Percentiles rank a stretch among this genome's conserved stretches.
Evolutionary conservation across 2,797 vertebrate species (phyloP).

Genomic region (Botia kubotai): DNA sequence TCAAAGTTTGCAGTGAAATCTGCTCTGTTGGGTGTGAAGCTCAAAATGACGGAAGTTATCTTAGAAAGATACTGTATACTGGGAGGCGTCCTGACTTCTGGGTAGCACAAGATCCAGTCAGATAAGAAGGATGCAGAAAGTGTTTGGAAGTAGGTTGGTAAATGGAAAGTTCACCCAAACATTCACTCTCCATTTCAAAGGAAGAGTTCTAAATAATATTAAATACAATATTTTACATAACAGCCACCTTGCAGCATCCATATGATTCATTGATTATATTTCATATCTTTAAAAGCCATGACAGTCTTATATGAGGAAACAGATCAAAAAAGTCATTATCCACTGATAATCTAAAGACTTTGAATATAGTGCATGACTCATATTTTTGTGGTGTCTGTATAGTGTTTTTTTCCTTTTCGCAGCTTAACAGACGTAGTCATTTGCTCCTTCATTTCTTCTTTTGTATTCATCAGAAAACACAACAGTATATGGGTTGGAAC

Average conservation of each 20-base stretch:
- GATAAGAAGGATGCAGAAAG: neutral
- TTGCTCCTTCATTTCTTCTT: neutral
- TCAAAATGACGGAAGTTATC: neutral
- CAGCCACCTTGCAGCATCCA: too few relatives aligned
- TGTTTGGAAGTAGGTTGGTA: neutral
- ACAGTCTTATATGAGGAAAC: neutral
- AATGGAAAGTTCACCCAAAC: too few relatives aligned
- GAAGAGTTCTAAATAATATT: too few relatives aligned
- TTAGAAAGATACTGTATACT: neutral
- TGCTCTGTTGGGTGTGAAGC: conserved; percentile 10
- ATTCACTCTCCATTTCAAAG: too few relatives aligned
- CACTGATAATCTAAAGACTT: neutral
- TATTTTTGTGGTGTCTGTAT: neutral
- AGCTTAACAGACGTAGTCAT: neutral
- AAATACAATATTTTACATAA: too few relatives aligned
- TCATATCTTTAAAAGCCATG: neutral
- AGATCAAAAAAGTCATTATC: neutral
- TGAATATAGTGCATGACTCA: conserved; percentile 6
- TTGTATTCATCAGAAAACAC: neutral
- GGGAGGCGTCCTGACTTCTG: conserved; percentile 12
- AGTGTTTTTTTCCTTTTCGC: neutral
- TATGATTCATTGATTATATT: too few relatives aligned
- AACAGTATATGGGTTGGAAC: neutral
- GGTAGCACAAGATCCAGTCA: neutral
- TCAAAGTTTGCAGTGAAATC: conserved; percentile 2